Evolutionary conservation across 2,888 invertebrate genomes (phyloP).

Genomic region (Unio delphinus): DNA sequence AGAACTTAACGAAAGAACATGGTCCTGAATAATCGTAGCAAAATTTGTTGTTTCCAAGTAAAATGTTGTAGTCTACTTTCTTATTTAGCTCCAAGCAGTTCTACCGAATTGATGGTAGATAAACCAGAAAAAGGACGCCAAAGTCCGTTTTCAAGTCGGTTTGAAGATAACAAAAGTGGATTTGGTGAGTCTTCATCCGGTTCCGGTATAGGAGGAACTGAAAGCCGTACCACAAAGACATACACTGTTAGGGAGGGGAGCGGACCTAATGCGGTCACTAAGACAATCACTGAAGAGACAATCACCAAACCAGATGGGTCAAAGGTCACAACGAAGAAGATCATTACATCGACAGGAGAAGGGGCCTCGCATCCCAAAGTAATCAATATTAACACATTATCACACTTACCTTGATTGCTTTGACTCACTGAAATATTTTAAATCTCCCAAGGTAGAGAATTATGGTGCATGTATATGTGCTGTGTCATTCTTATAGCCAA

Average conservation of each 20-base stretch:
- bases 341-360: conserved; percentile 43
- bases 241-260: conserved; percentile 40
- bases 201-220: conserved; percentile 17
- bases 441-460: too few relatives aligned
- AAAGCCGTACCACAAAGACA: conserved; percentile 31
- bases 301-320: conserved; percentile 56
- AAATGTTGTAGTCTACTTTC: too few relatives aligned
- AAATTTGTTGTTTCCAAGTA: too few relatives aligned
- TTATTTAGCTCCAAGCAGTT: too few relatives aligned
- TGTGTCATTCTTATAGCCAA: too few relatives aligned
- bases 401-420: too few relatives aligned
- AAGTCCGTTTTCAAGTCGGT: conserved; percentile 28
- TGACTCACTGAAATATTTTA: too few relatives aligned
- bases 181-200: conserved; percentile 18
- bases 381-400: too few relatives aligned
- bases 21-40: too few relatives aligned
- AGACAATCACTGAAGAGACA: conserved; percentile 62
- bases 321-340: conserved; percentile 52
- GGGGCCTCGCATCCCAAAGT: neutral
- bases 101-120: too few relatives aligned
- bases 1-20: too few relatives aligned
- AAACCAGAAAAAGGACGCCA: conserved; percentile 1
- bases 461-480: too few relatives aligned
- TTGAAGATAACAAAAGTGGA: conserved; percentile 20
- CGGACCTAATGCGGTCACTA: conserved; percentile 16